These are phyloP conservation scores for Potorous gilbertii DNA, from an alignment of 2,797 vertebrate genomes.

Conservation along the genomic window DNA sequence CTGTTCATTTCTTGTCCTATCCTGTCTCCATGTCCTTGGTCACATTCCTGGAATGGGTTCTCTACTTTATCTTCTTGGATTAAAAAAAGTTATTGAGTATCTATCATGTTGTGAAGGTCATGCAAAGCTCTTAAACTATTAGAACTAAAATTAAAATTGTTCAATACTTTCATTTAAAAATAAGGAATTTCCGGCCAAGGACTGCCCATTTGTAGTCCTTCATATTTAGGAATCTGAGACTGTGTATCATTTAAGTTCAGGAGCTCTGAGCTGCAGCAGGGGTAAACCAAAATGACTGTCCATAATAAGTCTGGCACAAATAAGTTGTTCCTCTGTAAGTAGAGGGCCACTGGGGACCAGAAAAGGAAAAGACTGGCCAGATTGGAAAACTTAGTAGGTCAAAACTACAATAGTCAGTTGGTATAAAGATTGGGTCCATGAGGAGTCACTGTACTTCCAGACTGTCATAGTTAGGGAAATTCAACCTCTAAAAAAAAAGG, in stretches of 20 bases:
- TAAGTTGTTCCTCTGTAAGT: background rate
- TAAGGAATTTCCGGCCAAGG: background rate
- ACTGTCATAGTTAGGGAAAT: background rate
- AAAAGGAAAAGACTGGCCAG: background rate
- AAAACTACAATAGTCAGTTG: background rate
- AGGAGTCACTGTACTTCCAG: background rate
- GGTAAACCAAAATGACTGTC: background rate
- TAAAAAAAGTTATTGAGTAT: background rate
- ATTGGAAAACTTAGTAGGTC: background rate
- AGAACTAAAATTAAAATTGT: background rate
- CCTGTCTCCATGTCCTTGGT: background rate
- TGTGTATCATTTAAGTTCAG: background rate
- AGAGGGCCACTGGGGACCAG: background rate
- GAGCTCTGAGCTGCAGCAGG: background rate
- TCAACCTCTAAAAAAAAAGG: background rate
- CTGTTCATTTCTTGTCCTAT: background rate
- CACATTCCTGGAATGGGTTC: background rate
- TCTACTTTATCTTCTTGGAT: background rate
- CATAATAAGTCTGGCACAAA: background rate
- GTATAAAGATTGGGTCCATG: background rate
- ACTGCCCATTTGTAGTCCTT: background rate
- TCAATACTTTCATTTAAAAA: background rate
- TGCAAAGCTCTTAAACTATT: background rate
- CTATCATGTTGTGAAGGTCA: background rate
- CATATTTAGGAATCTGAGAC: background rate